A percentile compares a stretch with the other conserved stretches of the same genome.
Conservation (phyloP, 2,888 invertebrate genomes). For the Chesias legatella region DNA sequence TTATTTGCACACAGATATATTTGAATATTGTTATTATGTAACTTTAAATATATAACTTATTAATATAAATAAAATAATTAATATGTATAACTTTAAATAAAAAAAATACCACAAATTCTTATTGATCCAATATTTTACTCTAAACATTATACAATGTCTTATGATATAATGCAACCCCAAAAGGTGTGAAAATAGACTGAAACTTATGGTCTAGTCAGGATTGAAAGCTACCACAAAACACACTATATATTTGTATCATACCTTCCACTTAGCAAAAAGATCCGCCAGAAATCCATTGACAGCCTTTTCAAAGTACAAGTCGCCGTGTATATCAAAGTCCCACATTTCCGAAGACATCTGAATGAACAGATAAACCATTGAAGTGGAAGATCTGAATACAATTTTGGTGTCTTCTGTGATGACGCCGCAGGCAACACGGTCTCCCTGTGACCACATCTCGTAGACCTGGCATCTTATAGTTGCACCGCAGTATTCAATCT, state of each 20-base stretch:
- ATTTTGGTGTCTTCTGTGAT: conserved; percentile 97
- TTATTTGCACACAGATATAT: too few species aligned
- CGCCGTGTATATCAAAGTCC: conserved; percentile 99
- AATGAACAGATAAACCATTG: conserved; percentile 97
- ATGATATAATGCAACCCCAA: too few species aligned
- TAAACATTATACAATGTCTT: too few species aligned
- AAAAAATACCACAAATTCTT: too few species aligned
- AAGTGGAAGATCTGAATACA: conserved; percentile 97
- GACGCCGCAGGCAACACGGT: conserved; percentile 96
- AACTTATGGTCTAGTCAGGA: too few species aligned
- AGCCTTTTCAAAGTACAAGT: conserved; percentile 98
- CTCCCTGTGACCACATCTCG: conserved; percentile 98
- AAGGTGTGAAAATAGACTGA: too few species aligned
- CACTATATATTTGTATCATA: conserved; percentile 39
- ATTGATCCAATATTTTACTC: too few species aligned
- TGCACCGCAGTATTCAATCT: conserved; percentile 94
- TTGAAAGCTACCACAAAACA: too few species aligned
- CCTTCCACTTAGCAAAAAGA: conserved; percentile 98
- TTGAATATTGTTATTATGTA: too few species aligned
- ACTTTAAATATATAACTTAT: too few species aligned
- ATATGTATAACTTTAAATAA: too few species aligned
- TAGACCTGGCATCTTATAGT: conserved; percentile 93
- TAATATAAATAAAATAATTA: too few species aligned
- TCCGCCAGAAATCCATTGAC: conserved; percentile 98
- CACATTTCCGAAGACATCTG: conserved; percentile 99